phyloP scores from a whole-genome alignment of 2,888 invertebrate genomes.

The Drosophila cracens region DNA sequence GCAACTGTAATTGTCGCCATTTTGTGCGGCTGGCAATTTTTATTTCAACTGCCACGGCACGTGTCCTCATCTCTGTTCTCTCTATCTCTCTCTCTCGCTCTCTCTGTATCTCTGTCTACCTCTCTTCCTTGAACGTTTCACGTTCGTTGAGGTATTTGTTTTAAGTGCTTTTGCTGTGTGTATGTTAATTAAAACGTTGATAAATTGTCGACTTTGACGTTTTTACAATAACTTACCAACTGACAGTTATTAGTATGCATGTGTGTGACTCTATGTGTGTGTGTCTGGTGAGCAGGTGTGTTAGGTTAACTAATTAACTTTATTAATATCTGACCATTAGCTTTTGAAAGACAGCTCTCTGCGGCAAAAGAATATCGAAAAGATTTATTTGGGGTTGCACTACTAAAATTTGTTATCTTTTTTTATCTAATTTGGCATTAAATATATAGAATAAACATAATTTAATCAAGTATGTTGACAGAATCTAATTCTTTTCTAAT shows the following conservation, averaged over 20 bases:
- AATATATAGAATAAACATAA: neutral
- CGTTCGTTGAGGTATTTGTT: slow-evolving; percentile 52
- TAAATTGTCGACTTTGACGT: slow-evolving; percentile 56
- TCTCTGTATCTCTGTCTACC: neutral
- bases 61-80: slow-evolving; percentile 22
- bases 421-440: neutral
- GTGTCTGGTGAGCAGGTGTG: slow-evolving; percentile 17
- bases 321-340: slow-evolving; percentile 16
- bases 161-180: slow-evolving; percentile 50
- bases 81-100: neutral
- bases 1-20: slow-evolving; percentile 60
- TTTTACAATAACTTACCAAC: slow-evolving; percentile 46
- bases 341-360: neutral
- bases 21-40: slow-evolving; percentile 45
- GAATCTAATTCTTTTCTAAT: neutral
- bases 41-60: slow-evolving; percentile 58
- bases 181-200: slow-evolving; percentile 70
- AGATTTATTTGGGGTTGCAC: neutral
- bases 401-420: neutral
- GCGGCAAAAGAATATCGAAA: neutral
- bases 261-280: slow-evolving; percentile 1
- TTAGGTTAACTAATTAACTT: slow-evolving; percentile 30
- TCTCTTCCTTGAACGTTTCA: slow-evolving; percentile 39
- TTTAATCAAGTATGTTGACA: neutral
- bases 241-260: slow-evolving; percentile 11